Evolutionary conservation across 2,888 invertebrate species (phyloP), one percentile per base, ranked within the genome.

Genomic region (Cyclophora punctaria): DNA sequence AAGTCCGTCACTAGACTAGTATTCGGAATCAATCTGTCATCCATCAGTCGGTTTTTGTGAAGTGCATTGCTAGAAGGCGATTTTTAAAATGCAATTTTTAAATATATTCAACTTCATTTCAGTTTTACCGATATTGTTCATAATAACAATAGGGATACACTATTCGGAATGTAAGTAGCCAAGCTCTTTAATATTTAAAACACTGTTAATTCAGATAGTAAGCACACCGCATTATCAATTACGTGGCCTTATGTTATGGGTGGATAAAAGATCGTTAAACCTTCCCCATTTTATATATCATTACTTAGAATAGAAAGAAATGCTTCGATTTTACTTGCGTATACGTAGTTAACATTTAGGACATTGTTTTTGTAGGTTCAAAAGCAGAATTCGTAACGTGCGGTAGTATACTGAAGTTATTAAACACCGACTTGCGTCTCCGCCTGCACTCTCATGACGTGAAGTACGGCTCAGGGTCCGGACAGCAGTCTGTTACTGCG

Each of bases 391-490:
- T 92, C 83, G 98, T 99, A 35, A 98, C 99, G 0, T 99, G 97
- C 79, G 98, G 98, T 34, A 96, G 98, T 37, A 94, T 97, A 50
- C 75, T 98, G 49, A 99, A 99, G 83, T 85, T 99, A 59, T 80
- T 96, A 67, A 99, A 99, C 77, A 90, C 92, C 0, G 95, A 96
- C 68, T 93, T 95, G 69, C 92, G 92, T 61, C 91, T 94, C 50
- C 91, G 98, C 51, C 89, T 99, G 56, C 99, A 99, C 81, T 99
- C 99, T 0, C 99, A 99, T 74, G 99, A 99, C 87, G 97, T 99
- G 1, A 99, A 99, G 83, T 99, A 99, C 80, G 99, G 99, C 0
- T 97, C 97, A 1, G 99, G 99, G 2, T 98, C 98, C 69, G 98
- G 99, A 0, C 99, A 99, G 78, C 99, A 99, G 85, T 98, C 98